These are phyloP conservation scores for Cistogaster globosa DNA, from an alignment of 2,888 invertebrate genomes.

Conservation along the genomic window DNA sequence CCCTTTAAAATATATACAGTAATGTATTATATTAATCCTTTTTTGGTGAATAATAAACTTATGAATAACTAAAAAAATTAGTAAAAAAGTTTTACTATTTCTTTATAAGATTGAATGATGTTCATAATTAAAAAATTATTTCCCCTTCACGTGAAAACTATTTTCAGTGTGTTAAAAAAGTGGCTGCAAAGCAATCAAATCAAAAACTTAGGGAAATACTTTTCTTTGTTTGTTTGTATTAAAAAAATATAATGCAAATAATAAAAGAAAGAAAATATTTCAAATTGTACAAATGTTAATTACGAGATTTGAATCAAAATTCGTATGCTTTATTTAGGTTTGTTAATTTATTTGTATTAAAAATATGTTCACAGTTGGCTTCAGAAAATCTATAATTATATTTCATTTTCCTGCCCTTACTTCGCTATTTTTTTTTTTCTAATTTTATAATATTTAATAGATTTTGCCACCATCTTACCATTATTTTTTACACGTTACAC, in stretches of 20 bases:
- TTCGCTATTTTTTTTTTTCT: background rate
- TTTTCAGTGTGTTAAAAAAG: background rate
- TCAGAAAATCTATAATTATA: constrained; percentile 5
- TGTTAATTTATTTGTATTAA: background rate
- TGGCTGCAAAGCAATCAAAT: background rate
- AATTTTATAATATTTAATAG: constrained; percentile 9
- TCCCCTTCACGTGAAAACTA: background rate
- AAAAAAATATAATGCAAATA: background rate
- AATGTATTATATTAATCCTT: too few relatives aligned
- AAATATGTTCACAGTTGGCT: constrained; percentile 10
- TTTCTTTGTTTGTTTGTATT: background rate
- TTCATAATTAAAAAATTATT: too few relatives aligned
- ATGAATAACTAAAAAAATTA: too few relatives aligned
- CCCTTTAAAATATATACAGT: too few relatives aligned
- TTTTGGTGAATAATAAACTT: too few relatives aligned
- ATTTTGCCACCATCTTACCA: constrained; percentile 64
- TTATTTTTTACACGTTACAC: background rate
- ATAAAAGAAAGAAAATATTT: background rate
- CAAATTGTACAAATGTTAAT: constrained; percentile 8
- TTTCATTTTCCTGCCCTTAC: background rate
- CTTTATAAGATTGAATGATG: too few relatives aligned
- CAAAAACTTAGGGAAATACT: background rate
- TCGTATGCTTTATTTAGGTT: constrained; percentile 24
- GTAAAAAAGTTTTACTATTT: too few relatives aligned
- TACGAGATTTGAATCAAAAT: background rate